Conservation (phyloP, 2,888 invertebrate species). For the Mesorhabditis spiculigera region DNA sequence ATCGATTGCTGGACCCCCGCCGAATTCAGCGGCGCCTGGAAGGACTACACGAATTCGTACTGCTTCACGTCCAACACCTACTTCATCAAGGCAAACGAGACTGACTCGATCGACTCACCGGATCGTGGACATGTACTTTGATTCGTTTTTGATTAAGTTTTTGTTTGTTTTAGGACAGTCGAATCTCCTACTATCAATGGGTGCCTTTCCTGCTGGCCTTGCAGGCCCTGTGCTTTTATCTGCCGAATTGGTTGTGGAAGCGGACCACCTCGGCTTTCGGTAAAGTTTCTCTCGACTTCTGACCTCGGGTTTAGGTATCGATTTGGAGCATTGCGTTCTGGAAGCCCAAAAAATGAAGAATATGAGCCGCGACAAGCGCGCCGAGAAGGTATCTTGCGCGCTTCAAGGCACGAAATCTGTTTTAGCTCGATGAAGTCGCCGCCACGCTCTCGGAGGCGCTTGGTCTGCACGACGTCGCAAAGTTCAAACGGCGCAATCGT, state of each 20-base stretch:
- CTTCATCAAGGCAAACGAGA: constrained; percentile 3
- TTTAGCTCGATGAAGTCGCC: constrained; percentile 1
- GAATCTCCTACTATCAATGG: background rate
- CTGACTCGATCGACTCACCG: background rate
- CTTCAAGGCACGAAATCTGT: background rate
- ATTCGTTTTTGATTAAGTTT: background rate
- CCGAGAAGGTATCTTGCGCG: background rate
- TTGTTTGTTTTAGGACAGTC: background rate
- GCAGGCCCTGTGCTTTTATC: background rate
- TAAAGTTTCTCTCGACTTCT: background rate
- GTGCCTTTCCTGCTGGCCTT: background rate
- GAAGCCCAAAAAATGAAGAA: background rate
- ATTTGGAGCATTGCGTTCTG: background rate
- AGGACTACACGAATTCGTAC: constrained; percentile 28
- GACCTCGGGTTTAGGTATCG: background rate
- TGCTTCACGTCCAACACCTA: constrained; percentile 18
- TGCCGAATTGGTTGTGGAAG: background rate
- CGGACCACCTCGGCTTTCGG: background rate
- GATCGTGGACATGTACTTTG: background rate
- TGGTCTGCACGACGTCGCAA: no score
- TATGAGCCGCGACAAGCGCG: background rate
- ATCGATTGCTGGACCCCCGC: constrained; percentile 27
- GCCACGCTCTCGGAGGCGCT: background rate
- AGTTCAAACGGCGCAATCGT: no score
- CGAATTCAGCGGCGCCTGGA: constrained; percentile 22